These are phyloP conservation scores for Pelusios castaneus DNA, from an alignment of 2,113 vertebrate genomes.

Conservation along the genomic window DNA sequence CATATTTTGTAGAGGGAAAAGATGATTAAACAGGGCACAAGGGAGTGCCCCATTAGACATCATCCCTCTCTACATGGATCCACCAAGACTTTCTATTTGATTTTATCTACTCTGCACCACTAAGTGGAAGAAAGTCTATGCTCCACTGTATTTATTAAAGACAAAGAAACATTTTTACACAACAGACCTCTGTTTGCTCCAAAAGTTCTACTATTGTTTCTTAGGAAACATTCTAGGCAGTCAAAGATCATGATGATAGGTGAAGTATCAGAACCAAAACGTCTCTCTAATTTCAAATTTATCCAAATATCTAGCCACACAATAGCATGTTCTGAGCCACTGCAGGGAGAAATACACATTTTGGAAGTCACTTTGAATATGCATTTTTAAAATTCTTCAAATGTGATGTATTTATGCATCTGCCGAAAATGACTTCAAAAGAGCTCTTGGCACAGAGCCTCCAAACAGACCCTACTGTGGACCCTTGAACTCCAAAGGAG, in stretches of 20 bases:
- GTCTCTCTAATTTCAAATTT: neutral
- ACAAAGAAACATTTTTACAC: conserved; percentile 10
- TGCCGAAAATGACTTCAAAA: conserved; percentile 17
- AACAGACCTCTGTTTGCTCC: neutral
- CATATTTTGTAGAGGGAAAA: neutral
- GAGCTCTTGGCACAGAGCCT: neutral
- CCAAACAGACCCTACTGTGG: neutral
- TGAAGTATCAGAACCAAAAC: neutral
- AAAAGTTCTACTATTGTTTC: neutral
- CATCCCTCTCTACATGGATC: neutral
- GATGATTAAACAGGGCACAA: neutral
- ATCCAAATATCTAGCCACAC: neutral
- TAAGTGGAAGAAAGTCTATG: neutral
- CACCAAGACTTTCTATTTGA: neutral
- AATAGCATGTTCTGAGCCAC: neutral
- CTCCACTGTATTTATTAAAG: neutral
- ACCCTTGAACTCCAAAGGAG: neutral
- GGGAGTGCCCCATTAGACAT: neutral
- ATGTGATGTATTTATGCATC: neutral
- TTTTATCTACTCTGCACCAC: neutral
- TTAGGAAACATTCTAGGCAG: neutral
- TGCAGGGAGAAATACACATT: neutral
- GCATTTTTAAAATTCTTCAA: neutral
- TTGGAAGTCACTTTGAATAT: neutral
- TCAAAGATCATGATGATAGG: neutral